Conservation (phyloP, 2,888 invertebrate genomes). For the Disparrhopalites patrizii region DNA sequence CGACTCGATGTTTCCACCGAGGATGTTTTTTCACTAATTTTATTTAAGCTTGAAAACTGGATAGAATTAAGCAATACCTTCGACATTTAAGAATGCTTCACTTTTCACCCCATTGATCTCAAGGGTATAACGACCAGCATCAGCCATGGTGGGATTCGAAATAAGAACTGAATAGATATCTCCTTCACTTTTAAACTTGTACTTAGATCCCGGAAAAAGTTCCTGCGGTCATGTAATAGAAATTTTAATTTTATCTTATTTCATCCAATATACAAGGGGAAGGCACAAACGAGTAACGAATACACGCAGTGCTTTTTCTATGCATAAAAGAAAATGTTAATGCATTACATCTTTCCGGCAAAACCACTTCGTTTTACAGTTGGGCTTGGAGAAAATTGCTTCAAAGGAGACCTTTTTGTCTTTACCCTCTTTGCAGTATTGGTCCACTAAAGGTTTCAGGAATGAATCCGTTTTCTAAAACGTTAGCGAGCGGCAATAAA, state of each 20-base stretch:
- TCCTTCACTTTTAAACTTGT: slow-evolving; percentile 89
- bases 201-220: slow-evolving; percentile 92
- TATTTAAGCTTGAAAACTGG: background rate
- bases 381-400: slow-evolving; percentile 94
- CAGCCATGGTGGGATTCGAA: slow-evolving; percentile 86
- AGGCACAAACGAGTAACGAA: background rate
- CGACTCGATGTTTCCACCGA: too few relatives aligned
- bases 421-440: slow-evolving; percentile 90
- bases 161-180: slow-evolving; percentile 88
- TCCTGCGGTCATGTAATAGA: slow-evolving; percentile 61
- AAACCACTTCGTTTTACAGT: slow-evolving; percentile 87
- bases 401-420: slow-evolving; percentile 92
- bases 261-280: background rate
- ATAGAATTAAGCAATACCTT: slow-evolving; percentile 57
- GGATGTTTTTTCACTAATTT: background rate
- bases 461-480: slow-evolving; percentile 91
- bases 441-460: slow-evolving; percentile 90
- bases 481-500: slow-evolving; percentile 19
- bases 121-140: slow-evolving; percentile 93
- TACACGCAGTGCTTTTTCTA: too few relatives aligned
- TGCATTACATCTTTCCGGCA: slow-evolving; percentile 81
- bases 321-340: too few relatives aligned
- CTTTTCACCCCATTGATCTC: slow-evolving; percentile 87
- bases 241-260: background rate
- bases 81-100: slow-evolving; percentile 89